Evolutionary conservation across 35 echinoderm and acorn worm genomes (phyloP).

Genomic region (Apostichopus californicus): DNA sequence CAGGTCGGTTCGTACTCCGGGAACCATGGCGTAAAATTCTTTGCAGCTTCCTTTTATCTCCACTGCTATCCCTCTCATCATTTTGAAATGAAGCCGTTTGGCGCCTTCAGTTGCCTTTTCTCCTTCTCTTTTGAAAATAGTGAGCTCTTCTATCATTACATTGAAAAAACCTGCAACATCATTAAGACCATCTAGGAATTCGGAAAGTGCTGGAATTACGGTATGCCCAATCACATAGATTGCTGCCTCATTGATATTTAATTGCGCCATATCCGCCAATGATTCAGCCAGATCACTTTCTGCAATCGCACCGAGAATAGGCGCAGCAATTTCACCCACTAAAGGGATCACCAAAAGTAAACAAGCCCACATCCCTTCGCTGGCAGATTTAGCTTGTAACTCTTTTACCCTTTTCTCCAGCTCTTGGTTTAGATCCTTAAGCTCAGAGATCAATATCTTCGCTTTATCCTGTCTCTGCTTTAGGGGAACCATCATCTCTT

Average conservation of each 20-base stretch:
- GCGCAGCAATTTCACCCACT: no score
- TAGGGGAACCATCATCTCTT: constrained; percentile 13
- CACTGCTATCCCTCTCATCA: neutral
- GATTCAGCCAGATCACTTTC: neutral
- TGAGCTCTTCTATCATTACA: neutral
- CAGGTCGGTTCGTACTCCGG: no score
- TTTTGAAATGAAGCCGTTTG: neutral
- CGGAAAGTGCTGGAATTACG: neutral
- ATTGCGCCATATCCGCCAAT: constrained; percentile 19
- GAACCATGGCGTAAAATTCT: no score
- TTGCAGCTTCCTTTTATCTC: neutral
- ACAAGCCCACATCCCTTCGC: no score
- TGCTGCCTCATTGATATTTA: neutral
- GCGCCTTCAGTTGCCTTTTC: neutral
- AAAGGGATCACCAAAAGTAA: no score
- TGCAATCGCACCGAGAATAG: neutral
- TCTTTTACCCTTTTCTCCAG: neutral
- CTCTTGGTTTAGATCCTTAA: no score
- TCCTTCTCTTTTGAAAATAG: constrained; percentile 11
- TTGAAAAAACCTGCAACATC: no score
- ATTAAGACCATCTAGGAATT: neutral
- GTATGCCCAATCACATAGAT: neutral
- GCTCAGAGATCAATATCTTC: neutral
- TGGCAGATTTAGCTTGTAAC: no score
- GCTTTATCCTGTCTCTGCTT: neutral